A percentile compares a stretch with the other conserved stretches of the same genome.
phyloP scores from a whole-genome alignment of 2,797 vertebrate species.

The Acanthiza pusilla region DNA sequence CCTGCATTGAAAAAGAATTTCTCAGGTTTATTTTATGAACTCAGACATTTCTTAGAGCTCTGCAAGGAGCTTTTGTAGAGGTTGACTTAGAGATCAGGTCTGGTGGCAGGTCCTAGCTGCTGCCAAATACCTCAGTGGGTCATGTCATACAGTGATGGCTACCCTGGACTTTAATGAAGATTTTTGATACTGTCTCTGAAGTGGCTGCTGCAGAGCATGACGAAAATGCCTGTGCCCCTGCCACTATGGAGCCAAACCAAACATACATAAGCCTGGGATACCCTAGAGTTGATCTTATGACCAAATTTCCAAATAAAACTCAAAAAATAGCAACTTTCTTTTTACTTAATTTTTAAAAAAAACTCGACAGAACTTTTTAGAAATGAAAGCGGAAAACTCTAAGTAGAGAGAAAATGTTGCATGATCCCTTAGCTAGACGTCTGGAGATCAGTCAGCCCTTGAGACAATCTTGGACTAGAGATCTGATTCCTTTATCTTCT shows the following conservation, averaged over 20 bases:
- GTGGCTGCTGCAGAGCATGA: not conserved
- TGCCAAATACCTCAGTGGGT: not conserved
- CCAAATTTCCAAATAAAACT: not conserved
- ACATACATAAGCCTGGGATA: not conserved
- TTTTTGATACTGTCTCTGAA: not conserved
- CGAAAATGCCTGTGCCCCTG: not conserved
- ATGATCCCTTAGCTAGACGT: not conserved
- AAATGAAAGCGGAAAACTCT: not conserved
- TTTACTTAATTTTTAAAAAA: not conserved
- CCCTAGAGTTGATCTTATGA: not conserved
- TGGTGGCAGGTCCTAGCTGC: not conserved
- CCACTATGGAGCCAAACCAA: constrained; percentile 1
- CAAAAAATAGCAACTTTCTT: not conserved
- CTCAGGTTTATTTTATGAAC: not conserved
- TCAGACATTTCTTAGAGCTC: not conserved
- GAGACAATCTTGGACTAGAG: not conserved
- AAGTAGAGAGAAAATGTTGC: not conserved
- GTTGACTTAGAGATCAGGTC: not conserved
- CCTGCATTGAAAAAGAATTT: not conserved
- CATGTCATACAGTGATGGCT: not conserved
- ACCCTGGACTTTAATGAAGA: not conserved
- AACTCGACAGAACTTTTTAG: not conserved
- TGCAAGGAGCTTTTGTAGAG: not conserved
- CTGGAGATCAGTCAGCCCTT: not conserved
- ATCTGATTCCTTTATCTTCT: not conserved